These are phyloP conservation scores for Julus scanicus DNA, from an alignment of 2,888 invertebrate genomes.

Conservation along the genomic window DNA sequence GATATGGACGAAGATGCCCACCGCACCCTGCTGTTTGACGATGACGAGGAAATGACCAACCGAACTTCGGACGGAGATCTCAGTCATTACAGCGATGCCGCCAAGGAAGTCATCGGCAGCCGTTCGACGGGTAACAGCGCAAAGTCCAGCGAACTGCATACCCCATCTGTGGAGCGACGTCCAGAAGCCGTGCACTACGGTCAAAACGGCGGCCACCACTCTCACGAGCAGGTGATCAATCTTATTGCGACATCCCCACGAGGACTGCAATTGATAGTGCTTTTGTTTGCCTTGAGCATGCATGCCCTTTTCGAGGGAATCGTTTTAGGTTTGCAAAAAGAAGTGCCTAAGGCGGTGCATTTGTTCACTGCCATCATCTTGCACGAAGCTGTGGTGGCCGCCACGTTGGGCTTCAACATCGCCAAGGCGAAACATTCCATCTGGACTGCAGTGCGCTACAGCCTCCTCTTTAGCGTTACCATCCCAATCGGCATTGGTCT, in stretches of 20 bases:
- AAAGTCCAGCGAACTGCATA: not conserved
- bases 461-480: conserved; percentile 62
- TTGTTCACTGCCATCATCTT: conserved; percentile 64
- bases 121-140: not conserved
- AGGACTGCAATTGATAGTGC: conserved; percentile 62
- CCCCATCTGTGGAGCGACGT: not conserved
- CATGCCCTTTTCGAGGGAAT: conserved; percentile 66
- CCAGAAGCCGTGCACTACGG: not conserved
- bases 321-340: conserved; percentile 65
- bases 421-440: conserved; percentile 61
- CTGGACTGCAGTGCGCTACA: conserved; percentile 60
- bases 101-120: not conserved
- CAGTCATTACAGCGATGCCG: not conserved
- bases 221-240: conserved; percentile 41
- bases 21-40: conserved; percentile 52
- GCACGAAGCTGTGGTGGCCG: conserved; percentile 64
- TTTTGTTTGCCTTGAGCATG: conserved; percentile 64
- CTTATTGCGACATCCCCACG: conserved; percentile 50
- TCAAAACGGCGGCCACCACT: conserved; percentile 24
- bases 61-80: not conserved
- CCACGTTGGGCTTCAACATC: conserved; percentile 65
- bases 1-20: conserved; percentile 54
- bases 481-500: conserved; percentile 64
- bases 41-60: conserved; percentile 52
- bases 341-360: conserved; percentile 61